Percentiles rank a stretch among this genome's conserved stretches.
phyloP scores from a whole-genome alignment of 2,113 vertebrate genomes.

The Myotis brandtii region DNA sequence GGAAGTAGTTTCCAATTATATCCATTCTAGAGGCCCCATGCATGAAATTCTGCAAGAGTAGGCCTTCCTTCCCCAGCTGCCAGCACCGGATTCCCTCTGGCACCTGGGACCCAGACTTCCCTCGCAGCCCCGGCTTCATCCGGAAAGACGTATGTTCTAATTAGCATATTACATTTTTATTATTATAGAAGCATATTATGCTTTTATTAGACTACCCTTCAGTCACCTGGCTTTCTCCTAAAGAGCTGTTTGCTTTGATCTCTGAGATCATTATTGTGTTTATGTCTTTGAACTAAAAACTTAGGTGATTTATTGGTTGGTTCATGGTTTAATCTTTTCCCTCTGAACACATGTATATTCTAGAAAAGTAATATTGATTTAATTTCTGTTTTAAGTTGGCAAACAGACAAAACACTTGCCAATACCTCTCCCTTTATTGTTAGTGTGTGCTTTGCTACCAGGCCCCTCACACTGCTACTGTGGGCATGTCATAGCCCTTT shows the following conservation, averaged over 20 bases:
- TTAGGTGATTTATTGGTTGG: neutral
- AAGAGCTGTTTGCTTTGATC: neutral
- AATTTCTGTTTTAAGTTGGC: neutral
- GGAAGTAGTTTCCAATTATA: neutral
- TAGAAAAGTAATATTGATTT: neutral
- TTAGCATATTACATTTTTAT: too few relatives aligned
- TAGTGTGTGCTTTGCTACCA: neutral
- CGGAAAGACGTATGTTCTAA: too few relatives aligned
- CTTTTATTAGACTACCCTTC: neutral
- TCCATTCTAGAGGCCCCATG: too few relatives aligned
- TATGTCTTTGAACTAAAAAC: neutral
- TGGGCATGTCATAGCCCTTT: neutral
- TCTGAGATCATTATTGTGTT: neutral
- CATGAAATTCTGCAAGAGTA: too few relatives aligned
- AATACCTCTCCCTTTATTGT: neutral
- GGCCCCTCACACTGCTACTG: neutral
- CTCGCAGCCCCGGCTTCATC: too few relatives aligned
- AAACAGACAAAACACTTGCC: neutral
- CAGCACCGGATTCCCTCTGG: too few relatives aligned
- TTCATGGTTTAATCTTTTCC: neutral
- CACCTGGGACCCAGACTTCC: too few relatives aligned
- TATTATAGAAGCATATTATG: too few relatives aligned
- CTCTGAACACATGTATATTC: neutral
- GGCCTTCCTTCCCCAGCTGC: too few relatives aligned
- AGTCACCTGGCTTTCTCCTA: neutral